Conservation (phyloP, 2,888 invertebrate genomes). For the Lepidocyrtinus sp. region DNA sequence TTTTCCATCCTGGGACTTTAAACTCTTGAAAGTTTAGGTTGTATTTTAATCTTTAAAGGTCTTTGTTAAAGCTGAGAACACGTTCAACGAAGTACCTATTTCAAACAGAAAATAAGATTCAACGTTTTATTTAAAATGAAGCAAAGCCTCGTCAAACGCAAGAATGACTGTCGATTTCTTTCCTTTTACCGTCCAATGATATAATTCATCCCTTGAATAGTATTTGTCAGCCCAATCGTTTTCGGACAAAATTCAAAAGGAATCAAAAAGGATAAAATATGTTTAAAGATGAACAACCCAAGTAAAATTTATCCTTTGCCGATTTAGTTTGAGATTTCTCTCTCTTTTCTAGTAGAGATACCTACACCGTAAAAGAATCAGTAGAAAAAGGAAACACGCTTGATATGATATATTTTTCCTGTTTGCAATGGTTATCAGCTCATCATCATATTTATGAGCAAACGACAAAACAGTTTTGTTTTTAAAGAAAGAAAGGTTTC, state of each 20-base stretch:
- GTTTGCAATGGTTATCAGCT: constrained; percentile 33
- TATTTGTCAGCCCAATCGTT: constrained; percentile 37
- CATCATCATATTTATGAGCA: constrained; percentile 19
- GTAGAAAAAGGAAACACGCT: constrained; percentile 5
- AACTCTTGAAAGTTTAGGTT: too few relatives aligned
- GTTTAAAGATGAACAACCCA: constrained; percentile 7
- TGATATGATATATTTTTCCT: constrained; percentile 6
- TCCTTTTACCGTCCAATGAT: background rate
- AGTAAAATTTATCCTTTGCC: constrained; percentile 3
- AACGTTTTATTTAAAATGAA: background rate
- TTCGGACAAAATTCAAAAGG: constrained; percentile 20
- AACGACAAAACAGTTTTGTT: background rate
- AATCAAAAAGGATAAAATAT: constrained; percentile 33
- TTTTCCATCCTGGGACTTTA: too few relatives aligned
- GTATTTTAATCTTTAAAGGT: constrained; percentile 36
- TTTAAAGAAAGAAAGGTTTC: too few relatives aligned
- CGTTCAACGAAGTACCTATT: background rate
- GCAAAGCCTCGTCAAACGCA: too few relatives aligned
- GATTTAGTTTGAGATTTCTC: background rate
- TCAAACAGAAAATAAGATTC: background rate
- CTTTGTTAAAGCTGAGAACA: background rate
- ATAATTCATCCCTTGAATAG: constrained; percentile 34
- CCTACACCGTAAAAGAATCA: constrained; percentile 23
- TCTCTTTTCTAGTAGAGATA: too few relatives aligned
- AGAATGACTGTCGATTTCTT: constrained; percentile 25